These are phyloP conservation scores for Liopterus haemorrhoidalis DNA, from an alignment of 2,888 invertebrate species.

Conservation along the genomic window DNA sequence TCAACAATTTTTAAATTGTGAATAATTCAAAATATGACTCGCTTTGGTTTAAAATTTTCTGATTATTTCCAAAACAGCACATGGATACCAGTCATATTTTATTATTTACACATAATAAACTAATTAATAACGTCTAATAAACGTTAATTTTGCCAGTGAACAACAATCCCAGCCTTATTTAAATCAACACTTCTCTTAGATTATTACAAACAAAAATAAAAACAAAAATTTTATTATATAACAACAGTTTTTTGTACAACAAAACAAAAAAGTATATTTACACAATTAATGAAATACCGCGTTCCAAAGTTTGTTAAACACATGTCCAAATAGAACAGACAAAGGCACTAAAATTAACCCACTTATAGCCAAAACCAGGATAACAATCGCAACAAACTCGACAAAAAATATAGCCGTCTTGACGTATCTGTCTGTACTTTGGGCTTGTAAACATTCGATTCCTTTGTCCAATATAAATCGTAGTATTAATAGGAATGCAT, in stretches of 20 bases:
- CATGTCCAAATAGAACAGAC: constrained; percentile 14
- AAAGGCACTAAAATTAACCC: constrained; percentile 41
- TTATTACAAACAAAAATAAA: neutral
- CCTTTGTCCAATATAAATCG: constrained; percentile 41
- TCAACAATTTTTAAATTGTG: too few species aligned
- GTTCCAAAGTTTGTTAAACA: constrained; percentile 10
- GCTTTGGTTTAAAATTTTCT: too few species aligned
- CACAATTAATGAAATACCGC: neutral
- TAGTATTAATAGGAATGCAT: constrained; percentile 38
- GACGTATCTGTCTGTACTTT: constrained; percentile 35
- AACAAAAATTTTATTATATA: neutral
- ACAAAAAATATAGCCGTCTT: constrained; percentile 38
- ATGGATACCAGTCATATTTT: too few species aligned
- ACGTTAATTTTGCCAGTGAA: too few species aligned
- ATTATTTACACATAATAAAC: too few species aligned
- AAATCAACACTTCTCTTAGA: too few species aligned
- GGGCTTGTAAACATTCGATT: constrained; percentile 40
- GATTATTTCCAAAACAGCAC: too few species aligned
- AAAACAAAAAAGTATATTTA: neutral
- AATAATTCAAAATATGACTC: too few species aligned
- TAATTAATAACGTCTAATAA: too few species aligned
- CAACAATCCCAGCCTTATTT: too few species aligned
- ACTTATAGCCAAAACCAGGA: constrained; percentile 40
- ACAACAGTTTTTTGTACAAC: neutral
- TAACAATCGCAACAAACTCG: constrained; percentile 38